Evolutionary conservation across 2,888 invertebrate genomes (phyloP).

Genomic region (Erebia palarica): DNA sequence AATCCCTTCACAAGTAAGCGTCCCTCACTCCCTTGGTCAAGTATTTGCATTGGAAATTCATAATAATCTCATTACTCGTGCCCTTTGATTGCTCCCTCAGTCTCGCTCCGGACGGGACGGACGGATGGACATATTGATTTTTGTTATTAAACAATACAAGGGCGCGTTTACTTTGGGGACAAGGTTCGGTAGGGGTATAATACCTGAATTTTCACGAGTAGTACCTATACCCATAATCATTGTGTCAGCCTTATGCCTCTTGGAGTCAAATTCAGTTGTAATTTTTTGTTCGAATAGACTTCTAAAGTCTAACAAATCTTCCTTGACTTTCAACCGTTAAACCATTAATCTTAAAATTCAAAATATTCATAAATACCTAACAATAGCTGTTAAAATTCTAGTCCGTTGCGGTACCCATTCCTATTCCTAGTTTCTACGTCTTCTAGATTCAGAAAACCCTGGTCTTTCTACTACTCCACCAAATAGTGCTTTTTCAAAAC

Average conservation of each 20-base stretch:
- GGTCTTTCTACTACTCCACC: no score
- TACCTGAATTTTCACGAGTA: neutral
- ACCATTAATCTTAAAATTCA: no score
- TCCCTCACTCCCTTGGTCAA: slow-evolving; percentile 51
- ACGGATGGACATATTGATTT: slow-evolving; percentile 48
- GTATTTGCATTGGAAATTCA: slow-evolving; percentile 79
- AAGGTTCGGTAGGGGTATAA: neutral
- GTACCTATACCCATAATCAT: neutral
- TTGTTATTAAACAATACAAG: slow-evolving; percentile 47
- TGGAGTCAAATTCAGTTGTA: neutral
- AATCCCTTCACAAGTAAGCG: slow-evolving; percentile 18
- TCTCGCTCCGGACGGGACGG: slow-evolving; percentile 36
- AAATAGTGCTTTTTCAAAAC: no score
- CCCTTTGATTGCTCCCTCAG: slow-evolving; percentile 65
- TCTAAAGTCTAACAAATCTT: no score
- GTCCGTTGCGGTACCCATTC: no score
- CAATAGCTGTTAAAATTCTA: no score
- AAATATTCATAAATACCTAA: no score
- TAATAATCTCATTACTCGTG: slow-evolving; percentile 68
- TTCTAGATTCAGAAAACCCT: no score
- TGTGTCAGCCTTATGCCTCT: neutral
- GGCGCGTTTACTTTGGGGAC: neutral
- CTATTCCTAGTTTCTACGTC: no score
- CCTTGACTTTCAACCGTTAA: no score
- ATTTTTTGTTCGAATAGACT: no score